Base-by-base conservation (phyloP, 2,113 vertebrate genomes). In the Acanthochromis polyacanthus region DNA sequence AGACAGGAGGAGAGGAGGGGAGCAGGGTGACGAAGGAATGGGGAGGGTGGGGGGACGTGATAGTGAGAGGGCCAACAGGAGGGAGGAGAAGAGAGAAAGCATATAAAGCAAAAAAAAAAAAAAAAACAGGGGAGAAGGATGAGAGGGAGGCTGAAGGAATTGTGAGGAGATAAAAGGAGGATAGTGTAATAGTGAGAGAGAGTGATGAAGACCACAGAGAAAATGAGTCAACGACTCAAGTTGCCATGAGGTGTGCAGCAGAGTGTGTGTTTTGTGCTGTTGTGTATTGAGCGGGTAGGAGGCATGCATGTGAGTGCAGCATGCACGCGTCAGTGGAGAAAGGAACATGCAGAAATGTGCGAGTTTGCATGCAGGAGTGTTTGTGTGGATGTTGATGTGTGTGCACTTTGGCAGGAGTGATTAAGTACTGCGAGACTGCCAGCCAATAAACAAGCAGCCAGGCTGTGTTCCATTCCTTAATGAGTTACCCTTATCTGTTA, bases 391-490 rank as follows among this genome's bases (percentile, higher is more conserved):
- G 30, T n/a, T 48, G 15, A 19, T 55, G 60, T 64, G 16, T 20
- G 63, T 30, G 66, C 4, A 3, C 48, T 55, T 63, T 81, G 80
- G 78, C 82, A 86, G 83, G 46, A 78, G 80, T 92, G 92, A 92
- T 92, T 86, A 90, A 91, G 72, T 78, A 78, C 82, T 77, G 84
- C 10, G 57, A 88, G 75, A 52, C 55, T 79, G 79, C 66, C 78
- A 79, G 70, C 88, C 80, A 82, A 85, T 90, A 91, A 93, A 91
- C 91, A 92, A 82, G 48, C 67, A 77, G 51, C 68, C 84, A 76
- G 82, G 79, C 83, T 84, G 76, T 76, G 86, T 91, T 88, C 83
- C 72, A 85, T 88, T 82, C 61, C 87, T 86, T 90, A 92, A 93
- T 90, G 89, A 91, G 75, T 69, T 78, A 76, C 75, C 59, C 84